Evolutionary conservation across 1,140 invertebrate genomes (phyloP).

Genomic region (Penaeus vannamei): DNA sequence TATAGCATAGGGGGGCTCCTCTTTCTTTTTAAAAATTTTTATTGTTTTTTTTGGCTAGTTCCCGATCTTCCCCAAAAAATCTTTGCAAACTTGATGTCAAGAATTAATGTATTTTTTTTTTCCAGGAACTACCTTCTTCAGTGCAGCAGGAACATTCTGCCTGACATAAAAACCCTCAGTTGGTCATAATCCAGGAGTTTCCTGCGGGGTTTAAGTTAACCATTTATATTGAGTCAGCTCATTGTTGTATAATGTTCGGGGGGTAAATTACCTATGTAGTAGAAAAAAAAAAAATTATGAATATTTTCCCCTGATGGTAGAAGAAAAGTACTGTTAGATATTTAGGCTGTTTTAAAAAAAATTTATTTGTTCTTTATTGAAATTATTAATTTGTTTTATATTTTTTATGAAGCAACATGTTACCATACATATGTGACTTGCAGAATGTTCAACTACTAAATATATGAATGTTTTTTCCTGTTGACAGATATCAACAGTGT

Average conservation of each 20-base stretch:
- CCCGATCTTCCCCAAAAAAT: background rate
- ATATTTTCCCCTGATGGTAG: too few species aligned
- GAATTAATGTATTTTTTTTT: background rate
- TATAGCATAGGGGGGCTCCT: background rate
- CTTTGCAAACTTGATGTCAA: background rate
- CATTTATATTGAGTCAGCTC: background rate
- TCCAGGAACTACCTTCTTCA: constrained; percentile 82
- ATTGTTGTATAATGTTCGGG: background rate
- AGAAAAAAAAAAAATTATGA: too few species aligned
- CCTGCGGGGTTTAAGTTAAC: constrained; percentile 49
- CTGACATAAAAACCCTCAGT: constrained; percentile 72
- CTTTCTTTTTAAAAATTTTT: too few species aligned
- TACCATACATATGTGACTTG: too few species aligned
- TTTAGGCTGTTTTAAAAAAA: too few species aligned
- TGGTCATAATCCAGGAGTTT: constrained; percentile 37
- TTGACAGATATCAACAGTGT: constrained; percentile 88
- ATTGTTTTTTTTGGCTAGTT: background rate
- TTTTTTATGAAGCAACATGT: too few species aligned
- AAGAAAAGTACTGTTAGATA: too few species aligned
- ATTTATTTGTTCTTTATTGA: too few species aligned
- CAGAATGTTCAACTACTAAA: too few species aligned
- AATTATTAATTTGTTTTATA: too few species aligned
- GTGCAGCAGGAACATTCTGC: constrained; percentile 77
- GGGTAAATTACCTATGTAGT: background rate
- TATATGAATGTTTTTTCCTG: background rate